These are phyloP conservation scores for Azemiops feae DNA, from an alignment of 2,113 vertebrate genomes.

Conservation along the genomic window DNA sequence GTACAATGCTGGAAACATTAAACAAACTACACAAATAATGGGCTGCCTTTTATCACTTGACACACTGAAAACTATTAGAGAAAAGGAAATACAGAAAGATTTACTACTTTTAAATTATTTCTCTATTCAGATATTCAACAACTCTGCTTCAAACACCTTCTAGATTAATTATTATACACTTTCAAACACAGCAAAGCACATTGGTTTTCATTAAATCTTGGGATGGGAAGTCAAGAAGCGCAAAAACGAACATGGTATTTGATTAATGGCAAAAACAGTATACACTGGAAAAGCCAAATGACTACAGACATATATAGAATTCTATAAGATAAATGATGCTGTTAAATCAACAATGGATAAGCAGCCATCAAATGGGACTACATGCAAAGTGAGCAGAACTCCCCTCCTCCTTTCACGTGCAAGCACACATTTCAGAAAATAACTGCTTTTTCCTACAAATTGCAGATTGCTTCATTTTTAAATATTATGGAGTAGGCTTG, in stretches of 20 bases:
- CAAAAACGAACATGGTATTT: background rate
- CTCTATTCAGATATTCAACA: background rate
- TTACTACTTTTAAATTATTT: constrained; percentile 8
- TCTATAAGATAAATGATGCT: background rate
- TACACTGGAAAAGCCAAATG: background rate
- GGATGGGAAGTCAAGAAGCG: background rate
- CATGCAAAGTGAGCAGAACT: no score
- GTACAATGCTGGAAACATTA: background rate
- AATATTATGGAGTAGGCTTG: background rate
- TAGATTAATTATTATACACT: background rate
- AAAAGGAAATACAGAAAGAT: background rate
- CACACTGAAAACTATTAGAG: background rate
- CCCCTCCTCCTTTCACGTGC: background rate
- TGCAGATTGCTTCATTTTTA: background rate
- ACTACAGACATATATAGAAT: background rate
- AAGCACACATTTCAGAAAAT: background rate
- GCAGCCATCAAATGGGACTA: background rate
- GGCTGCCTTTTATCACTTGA: background rate
- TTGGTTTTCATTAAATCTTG: background rate
- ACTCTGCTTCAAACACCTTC: background rate
- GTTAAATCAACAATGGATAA: background rate
- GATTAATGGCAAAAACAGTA: background rate
- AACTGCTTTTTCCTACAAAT: background rate
- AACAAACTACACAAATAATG: background rate
- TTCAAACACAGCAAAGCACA: background rate